phyloP scores from a whole-genome alignment of 2,888 invertebrate genomes.

The Campaea margaritaria region DNA sequence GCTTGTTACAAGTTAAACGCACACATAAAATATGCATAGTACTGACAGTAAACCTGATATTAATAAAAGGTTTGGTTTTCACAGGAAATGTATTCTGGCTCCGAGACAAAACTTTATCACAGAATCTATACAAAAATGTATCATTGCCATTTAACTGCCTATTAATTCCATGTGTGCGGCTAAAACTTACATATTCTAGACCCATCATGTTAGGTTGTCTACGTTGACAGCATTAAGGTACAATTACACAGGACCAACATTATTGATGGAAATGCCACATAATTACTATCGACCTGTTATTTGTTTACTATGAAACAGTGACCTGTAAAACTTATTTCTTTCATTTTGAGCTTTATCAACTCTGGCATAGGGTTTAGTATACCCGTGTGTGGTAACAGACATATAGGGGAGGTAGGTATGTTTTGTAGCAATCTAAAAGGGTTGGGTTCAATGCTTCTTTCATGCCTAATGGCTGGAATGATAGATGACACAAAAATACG shows the following conservation, averaged over 20 bases:
- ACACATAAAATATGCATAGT: too few relatives aligned
- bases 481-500: constrained; percentile 28
- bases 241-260: constrained; percentile 56
- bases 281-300: constrained; percentile 61
- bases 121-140: too few relatives aligned
- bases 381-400: not conserved
- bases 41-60: too few relatives aligned
- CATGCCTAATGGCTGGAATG: constrained; percentile 19
- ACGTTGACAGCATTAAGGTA: constrained; percentile 19
- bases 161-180: constrained; percentile 1
- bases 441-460: constrained; percentile 14
- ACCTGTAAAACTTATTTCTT: constrained; percentile 17
- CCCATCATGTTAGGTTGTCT: too few relatives aligned
- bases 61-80: too few relatives aligned
- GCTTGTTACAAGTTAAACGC: too few relatives aligned
- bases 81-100: too few relatives aligned
- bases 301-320: constrained; percentile 38
- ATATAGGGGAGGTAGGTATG: not conserved
- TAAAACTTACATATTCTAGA: too few relatives aligned
- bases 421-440: constrained; percentile 8
- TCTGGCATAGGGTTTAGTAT: constrained; percentile 20
- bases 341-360: constrained; percentile 3
- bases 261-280: constrained; percentile 58
- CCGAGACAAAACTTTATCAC: too few relatives aligned
- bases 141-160: too few relatives aligned